A percentile compares a stretch with the other conserved stretches of the same genome.
Evolutionary conservation across 2,888 invertebrate species (phyloP).

Genomic region (Hemicrepidius hirtus): DNA sequence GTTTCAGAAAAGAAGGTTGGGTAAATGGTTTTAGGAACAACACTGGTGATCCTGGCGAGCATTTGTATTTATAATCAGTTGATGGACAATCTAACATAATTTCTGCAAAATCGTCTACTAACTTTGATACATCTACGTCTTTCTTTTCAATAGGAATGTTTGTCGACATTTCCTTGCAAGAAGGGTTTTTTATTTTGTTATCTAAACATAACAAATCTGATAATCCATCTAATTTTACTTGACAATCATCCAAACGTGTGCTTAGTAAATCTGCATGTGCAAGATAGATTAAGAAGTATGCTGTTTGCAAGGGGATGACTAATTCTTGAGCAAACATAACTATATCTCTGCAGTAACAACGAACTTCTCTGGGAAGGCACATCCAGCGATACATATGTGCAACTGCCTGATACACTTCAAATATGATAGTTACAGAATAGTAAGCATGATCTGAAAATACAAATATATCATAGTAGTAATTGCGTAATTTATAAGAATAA

Average conservation of each 20-base stretch:
- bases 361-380: conserved; percentile 62
- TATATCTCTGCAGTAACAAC: conserved; percentile 60
- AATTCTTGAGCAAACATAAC: conserved; percentile 63
- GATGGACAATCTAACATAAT: conserved; percentile 47
- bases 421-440: conserved; percentile 44
- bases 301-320: conserved; percentile 63
- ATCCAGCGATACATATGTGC: conserved; percentile 59
- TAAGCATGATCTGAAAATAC: conserved; percentile 35
- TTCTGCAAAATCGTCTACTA: conserved; percentile 46
- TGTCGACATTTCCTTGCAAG: not conserved
- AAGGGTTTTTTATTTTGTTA: conserved; percentile 22
- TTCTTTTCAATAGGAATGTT: not conserved
- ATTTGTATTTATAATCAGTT: conserved; percentile 26
- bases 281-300: conserved; percentile 60
- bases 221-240: conserved; percentile 62
- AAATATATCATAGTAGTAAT: not conserved
- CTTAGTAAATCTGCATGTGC: conserved; percentile 64
- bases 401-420: conserved; percentile 61
- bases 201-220: conserved; percentile 61
- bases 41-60: conserved; percentile 58
- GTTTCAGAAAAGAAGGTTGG: conserved; percentile 58
- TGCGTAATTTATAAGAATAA: not conserved
- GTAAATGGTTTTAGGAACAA: conserved; percentile 56
- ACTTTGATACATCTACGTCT: conserved; percentile 7
- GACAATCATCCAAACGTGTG: conserved; percentile 62